These are phyloP conservation scores for Gobio occitaniae DNA, from an alignment of 2,797 vertebrate species.

Conservation along the genomic window DNA sequence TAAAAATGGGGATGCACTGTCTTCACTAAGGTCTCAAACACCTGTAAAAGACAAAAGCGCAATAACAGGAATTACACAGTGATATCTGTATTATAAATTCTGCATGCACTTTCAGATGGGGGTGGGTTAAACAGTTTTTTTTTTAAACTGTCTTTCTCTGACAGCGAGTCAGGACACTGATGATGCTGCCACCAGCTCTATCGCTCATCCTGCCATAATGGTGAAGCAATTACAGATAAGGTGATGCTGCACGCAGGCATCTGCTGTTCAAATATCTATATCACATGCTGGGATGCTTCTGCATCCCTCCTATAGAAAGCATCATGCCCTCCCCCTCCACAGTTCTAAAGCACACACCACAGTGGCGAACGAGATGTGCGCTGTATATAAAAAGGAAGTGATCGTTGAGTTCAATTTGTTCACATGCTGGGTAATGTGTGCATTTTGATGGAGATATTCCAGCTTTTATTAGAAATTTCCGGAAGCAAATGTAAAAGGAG, in stretches of 20 bases:
- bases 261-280: constrained; percentile 59
- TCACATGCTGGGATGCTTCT: constrained; percentile 53
- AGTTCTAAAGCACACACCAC: constrained; percentile 32
- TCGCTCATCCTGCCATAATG: constrained; percentile 60
- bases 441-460: constrained; percentile 66
- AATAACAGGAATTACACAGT: not conserved
- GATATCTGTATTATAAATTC: not conserved
- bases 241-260: constrained; percentile 50
- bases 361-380: constrained; percentile 39
- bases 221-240: constrained; percentile 65
- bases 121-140: constrained; percentile 41
- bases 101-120: constrained; percentile 8
- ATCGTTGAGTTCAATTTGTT: constrained; percentile 67
- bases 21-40: constrained; percentile 4
- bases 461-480: constrained; percentile 71
- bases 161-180: constrained; percentile 52
- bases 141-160: constrained; percentile 26
- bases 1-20: not conserved
- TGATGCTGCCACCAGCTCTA: constrained; percentile 54
- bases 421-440: constrained; percentile 45
- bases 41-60: not conserved
- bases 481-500: constrained; percentile 67
- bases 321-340: constrained; percentile 34
- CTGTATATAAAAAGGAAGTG: constrained; percentile 56
- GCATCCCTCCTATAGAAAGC: constrained; percentile 43